Base-by-base conservation (phyloP, 1,140 invertebrate genomes). In the Drosophila oshimai region DNA sequence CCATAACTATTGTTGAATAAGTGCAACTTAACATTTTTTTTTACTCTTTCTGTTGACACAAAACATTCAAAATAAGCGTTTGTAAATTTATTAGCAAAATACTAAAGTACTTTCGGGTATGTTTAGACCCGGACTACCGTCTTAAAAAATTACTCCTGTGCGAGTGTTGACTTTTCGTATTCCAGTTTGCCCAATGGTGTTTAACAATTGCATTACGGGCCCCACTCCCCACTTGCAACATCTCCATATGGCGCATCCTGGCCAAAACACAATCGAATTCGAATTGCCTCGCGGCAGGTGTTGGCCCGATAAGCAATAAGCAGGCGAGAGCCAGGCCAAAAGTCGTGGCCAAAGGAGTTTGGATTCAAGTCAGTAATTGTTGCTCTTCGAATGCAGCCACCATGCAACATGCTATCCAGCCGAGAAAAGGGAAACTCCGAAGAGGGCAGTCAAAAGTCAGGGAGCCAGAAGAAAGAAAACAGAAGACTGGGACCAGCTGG, bases 241-340 rank as follows among this genome's bases (percentile, higher is more conserved):
- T 46, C 31, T 34, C 13, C 47, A 57, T 24, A 34, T 57, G 47
- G 47, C 29, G 29, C 20, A 34, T 57, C 54, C 47, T 53, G 54
- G 54, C 24, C 34, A n/a, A 60, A 55, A 28, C 33, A n/a, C 17
- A 55, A 60, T 55, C 49, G 17, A 37, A 55, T 60, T 60, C n/a
- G n/a, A 49, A 28, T 13, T 34, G 26, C 10, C 46, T 31, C 12
- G 22, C 22, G 33, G 58, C 61, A 65, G 61, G 61, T 65, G 61
- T 37, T 37, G 20, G 36, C n/a, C 44, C 26, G 61, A 64, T 65
- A 65, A 64, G 60, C 54, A n/a, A 64, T 65, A 65, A 64, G 60
- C 54, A n/a, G 29, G n/a, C 18, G 10, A 28, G 39, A 24, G 22
- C 50, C 9, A 39, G 28, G 36, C 22, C 22, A 41, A 22, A 18